These are phyloP conservation scores for Tipula unca DNA, from an alignment of 2,888 invertebrate genomes.

Conservation along the genomic window DNA sequence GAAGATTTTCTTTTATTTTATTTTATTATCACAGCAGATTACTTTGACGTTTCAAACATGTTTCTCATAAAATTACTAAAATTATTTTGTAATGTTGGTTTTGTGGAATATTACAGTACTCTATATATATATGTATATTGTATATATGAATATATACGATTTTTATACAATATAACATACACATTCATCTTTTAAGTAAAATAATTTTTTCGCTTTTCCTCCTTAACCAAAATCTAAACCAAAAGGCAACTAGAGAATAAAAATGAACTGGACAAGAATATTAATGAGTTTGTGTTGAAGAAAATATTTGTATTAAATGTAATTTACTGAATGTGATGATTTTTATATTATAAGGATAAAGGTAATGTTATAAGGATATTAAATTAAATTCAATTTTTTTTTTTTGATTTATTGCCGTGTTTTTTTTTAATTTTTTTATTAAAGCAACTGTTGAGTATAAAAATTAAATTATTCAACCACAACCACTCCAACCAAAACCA, in stretches of 20 bases:
- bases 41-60: conserved; percentile 8
- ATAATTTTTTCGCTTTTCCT: background rate
- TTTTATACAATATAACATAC: too few relatives aligned
- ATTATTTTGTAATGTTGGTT: background rate
- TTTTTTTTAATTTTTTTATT: background rate
- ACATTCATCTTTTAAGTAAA: background rate
- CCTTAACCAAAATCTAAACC: background rate
- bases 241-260: background rate
- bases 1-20: background rate
- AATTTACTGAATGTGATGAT: background rate
- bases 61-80: background rate
- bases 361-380: background rate
- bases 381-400: background rate
- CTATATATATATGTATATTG: too few relatives aligned
- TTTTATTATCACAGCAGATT: conserved; percentile 14
- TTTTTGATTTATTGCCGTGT: background rate
- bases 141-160: too few relatives aligned
- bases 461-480: background rate
- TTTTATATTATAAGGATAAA: background rate
- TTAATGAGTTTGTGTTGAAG: background rate
- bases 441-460: background rate
- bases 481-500: background rate
- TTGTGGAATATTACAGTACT: background rate
- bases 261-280: background rate
- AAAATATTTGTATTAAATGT: background rate